Base-by-base conservation (phyloP, 2,797 vertebrate species). In the Syngnathus acus region DNA sequence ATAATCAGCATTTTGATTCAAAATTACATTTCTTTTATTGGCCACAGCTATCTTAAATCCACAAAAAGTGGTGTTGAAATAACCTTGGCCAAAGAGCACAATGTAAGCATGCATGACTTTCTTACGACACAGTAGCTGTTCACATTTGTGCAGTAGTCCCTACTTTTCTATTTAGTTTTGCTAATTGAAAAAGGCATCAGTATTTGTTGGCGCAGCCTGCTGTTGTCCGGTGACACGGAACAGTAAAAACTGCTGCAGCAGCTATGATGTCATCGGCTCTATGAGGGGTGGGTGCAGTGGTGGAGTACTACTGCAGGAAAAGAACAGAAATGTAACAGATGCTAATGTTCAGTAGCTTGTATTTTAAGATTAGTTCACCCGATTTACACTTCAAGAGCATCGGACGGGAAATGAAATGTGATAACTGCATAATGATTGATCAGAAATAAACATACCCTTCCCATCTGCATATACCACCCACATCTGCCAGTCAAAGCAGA, bases 201-300 rank as follows among this genome's bases (percentile, higher is more conserved):
- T 40, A 68, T 40, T 3, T 1, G 61, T 3, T 50, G 65, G 50
- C 68, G 65, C 75, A 47, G 62, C 77, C 74, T 70, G 23, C n/a
- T 68, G 65, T 69, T 47, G 64, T 4, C 8, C 57, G 64, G n/a
- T 70, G 73, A 82, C 71, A 79, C 80, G 73, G 78, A 72, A 86
- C 64, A 69, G 79, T 68, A 76, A 73, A 85, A 79, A 78, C 83
- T 88, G 78, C 87, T 88, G 90, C 89, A 87, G 86, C 87, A 87
- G 86, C 87, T 84, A 86, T 92, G 90, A 91, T 91, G 90, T 91
- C 87, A 92, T 91, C 78, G 71, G 45, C 75, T 82, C 63, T 14
- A 62, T 51, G 65, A 70, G 68, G 76, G 73, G 78, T 42, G 73
- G 76, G 83, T 73, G 78, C 72, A 76, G 66, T 72, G 73, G 68